Conservation (phyloP, 23 tunicate genomes). For the Diplosoma virens region DNA sequence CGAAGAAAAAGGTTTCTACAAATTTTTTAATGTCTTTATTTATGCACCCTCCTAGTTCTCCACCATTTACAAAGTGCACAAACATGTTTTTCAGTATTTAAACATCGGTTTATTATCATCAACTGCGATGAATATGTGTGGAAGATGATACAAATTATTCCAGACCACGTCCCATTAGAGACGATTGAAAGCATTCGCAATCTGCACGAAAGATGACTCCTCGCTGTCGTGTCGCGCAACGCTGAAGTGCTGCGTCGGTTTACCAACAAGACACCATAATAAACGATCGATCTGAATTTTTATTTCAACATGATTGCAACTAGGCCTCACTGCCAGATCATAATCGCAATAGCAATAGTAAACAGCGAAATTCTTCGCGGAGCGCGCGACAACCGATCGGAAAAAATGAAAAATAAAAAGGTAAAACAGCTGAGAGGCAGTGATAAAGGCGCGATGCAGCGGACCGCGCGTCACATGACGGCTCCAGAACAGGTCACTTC, state of each 20-base stretch:
- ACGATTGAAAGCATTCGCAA: constrained; percentile 78
- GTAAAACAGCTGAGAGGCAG: neutral
- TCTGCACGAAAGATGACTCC: constrained; percentile 46
- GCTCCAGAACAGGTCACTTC: constrained; percentile 42
- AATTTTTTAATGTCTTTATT: too few species aligned
- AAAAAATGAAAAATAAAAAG: neutral
- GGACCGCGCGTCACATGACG: neutral
- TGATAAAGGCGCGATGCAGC: neutral
- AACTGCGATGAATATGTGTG: constrained; percentile 82
- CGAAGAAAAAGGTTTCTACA: too few species aligned
- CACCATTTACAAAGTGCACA: too few species aligned
- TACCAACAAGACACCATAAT: too few species aligned
- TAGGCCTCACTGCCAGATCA: too few species aligned
- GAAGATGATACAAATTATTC: constrained; percentile 38
- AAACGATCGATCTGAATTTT: too few species aligned
- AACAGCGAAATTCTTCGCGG: too few species aligned
- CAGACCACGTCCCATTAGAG: constrained; percentile 52
- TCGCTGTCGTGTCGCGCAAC: too few species aligned
- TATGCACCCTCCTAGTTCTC: too few species aligned
- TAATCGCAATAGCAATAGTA: too few species aligned
- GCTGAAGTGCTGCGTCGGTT: too few species aligned
- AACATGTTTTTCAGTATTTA: constrained; percentile 54
- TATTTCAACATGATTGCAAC: too few species aligned
- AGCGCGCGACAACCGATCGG: neutral
- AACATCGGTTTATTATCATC: constrained; percentile 71